These are phyloP conservation scores for Chaetogeoica ovagalla DNA, from an alignment of 2,888 invertebrate genomes.

Conservation along the genomic window DNA sequence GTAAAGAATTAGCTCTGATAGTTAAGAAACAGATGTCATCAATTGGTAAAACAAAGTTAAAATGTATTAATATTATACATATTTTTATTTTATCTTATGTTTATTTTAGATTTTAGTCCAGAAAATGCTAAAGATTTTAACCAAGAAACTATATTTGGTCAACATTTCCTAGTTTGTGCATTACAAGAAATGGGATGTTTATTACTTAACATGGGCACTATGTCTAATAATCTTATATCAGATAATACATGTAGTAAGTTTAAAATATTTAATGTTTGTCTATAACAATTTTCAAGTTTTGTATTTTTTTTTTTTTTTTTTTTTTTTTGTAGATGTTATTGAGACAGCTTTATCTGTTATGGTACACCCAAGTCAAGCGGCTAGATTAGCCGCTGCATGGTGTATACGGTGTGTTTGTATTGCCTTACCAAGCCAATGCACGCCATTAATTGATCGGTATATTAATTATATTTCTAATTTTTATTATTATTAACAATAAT, in stretches of 20 bases:
- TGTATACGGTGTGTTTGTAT: constrained; percentile 88
- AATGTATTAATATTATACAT: background rate
- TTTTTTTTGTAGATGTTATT: constrained; percentile 65
- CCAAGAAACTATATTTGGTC: constrained; percentile 87
- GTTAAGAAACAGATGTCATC: constrained; percentile 94
- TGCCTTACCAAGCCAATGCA: constrained; percentile 91
- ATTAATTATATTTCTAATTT: background rate
- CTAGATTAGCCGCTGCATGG: constrained; percentile 92
- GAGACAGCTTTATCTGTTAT: constrained; percentile 82
- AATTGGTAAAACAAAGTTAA: constrained; percentile 63
- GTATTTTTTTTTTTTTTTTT: constrained; percentile 50
- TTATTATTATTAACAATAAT: background rate
- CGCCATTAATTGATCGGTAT: constrained; percentile 81
- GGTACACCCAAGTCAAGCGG: constrained; percentile 92
- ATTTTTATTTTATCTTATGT: background rate
- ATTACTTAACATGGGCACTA: constrained; percentile 89
- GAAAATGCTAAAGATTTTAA: constrained; percentile 90
- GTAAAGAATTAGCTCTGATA: constrained; percentile 89
- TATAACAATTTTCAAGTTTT: constrained; percentile 5
- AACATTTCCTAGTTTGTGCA: constrained; percentile 89
- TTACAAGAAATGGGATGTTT: constrained; percentile 91
- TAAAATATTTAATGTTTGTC: constrained; percentile 20
- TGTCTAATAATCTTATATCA: constrained; percentile 84
- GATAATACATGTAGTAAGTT: constrained; percentile 79
- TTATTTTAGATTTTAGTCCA: constrained; percentile 75